A percentile compares a stretch with the other conserved stretches of the same genome.
Conservation (phyloP, 2,113 vertebrate species). For the Lethenteron camtschaticum region DNA sequence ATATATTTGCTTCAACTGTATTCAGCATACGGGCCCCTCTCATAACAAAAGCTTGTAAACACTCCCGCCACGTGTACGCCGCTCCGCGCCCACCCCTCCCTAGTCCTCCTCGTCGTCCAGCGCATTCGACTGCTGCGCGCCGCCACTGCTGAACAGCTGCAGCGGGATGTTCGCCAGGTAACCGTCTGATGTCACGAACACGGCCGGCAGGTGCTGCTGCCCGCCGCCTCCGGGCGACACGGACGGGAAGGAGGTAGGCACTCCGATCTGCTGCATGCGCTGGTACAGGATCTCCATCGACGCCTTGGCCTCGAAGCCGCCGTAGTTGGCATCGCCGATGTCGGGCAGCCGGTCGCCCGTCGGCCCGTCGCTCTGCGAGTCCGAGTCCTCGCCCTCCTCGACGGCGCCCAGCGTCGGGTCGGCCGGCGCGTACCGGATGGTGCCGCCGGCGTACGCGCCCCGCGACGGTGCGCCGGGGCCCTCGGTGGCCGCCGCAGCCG, state of each 20-base stretch:
- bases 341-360: no score
- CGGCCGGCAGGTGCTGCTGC: constrained; percentile 76
- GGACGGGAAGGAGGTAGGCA: constrained; percentile 69
- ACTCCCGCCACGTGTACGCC: no score
- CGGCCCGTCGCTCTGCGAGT: no score
- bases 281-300: constrained; percentile 99
- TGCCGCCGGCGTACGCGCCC: constrained; percentile 93
- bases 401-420: constrained; percentile 19
- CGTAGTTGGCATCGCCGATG: no score
- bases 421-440: constrained; percentile 90
- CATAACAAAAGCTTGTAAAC: no score
- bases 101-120: neutral
- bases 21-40: no score
- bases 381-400: neutral
- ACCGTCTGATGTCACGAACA: constrained; percentile 90
- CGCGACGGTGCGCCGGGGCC: constrained; percentile 18
- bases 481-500: constrained; percentile 21
- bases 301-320: constrained; percentile 60
- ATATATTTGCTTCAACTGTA: no score
- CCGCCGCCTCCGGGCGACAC: constrained; percentile 41
- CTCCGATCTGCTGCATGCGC: constrained; percentile 92
- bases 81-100: neutral
- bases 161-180: constrained; percentile 93
- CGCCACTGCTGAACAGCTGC: constrained; percentile 94
- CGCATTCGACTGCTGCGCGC: constrained; percentile 47